Percentiles rank a stretch among this genome's conserved stretches.
Evolutionary conservation across 1,140 invertebrate species (phyloP).

Genomic region (Heliothis subflexa): DNA sequence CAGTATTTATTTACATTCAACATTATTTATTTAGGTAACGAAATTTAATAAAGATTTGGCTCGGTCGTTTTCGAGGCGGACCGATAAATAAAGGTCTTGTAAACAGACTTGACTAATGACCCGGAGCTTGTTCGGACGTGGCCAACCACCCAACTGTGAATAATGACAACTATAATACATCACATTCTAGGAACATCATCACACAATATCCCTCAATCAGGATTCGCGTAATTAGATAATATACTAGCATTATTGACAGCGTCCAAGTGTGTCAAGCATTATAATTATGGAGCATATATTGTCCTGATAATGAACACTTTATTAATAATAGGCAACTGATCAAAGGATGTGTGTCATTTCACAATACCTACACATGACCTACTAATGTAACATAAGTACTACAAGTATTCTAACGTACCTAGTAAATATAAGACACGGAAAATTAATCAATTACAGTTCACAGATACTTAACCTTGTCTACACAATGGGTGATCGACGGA

Average conservation of each 20-base stretch:
- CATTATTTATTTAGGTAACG: not conserved
- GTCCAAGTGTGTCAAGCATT: slow-evolving; percentile 15
- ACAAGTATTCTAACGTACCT: not conserved
- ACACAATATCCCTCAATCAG: slow-evolving; percentile 21
- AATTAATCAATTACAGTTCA: slow-evolving; percentile 14
- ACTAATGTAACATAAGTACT: not conserved
- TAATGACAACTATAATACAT: slow-evolving; percentile 5
- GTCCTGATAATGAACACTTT: not conserved
- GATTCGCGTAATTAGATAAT: slow-evolving; percentile 34
- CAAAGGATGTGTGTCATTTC: slow-evolving; percentile 7
- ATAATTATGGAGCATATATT: slow-evolving; percentile 7
- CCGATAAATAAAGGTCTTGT: slow-evolving; percentile 5
- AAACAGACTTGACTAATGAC: slow-evolving; percentile 5
- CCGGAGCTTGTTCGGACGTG: not conserved
- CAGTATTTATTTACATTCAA: not conserved
- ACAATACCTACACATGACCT: not conserved
- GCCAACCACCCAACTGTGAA: not conserved
- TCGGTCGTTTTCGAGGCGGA: not conserved
- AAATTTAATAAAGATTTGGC: not conserved
- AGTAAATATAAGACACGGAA: not conserved
- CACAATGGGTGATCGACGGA: slow-evolving; percentile 6
- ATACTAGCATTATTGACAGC: slow-evolving; percentile 23
- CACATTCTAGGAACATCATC: not conserved
- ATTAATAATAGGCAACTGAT: slow-evolving; percentile 21
- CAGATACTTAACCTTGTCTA: slow-evolving; percentile 1